A percentile compares a stretch with the other conserved stretches of the same genome.
Conservation (phyloP, 2,888 invertebrate species). For the Cinara cedri region DNA sequence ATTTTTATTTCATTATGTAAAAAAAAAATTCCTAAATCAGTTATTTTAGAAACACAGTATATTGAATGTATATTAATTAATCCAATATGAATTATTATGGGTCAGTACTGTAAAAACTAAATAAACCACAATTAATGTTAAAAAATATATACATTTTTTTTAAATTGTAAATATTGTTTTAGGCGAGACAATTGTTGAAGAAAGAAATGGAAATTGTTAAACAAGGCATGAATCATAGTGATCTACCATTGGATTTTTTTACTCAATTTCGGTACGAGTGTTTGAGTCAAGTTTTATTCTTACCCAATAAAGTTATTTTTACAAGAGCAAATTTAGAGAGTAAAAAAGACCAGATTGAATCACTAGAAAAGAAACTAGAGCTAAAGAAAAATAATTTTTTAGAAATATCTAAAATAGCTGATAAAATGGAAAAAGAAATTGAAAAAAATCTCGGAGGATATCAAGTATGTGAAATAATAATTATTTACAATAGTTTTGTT, state of each 20-base stretch:
- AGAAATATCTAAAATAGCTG: slow-evolving; percentile 92
- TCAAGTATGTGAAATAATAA: slow-evolving; percentile 67
- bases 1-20: too few relatives aligned
- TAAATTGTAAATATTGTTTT: slow-evolving; percentile 57
- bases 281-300: slow-evolving; percentile 85
- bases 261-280: slow-evolving; percentile 98
- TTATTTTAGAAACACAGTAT: too few relatives aligned
- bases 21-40: too few relatives aligned
- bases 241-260: slow-evolving; percentile 87
- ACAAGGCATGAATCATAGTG: slow-evolving; percentile 94
- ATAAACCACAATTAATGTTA: too few relatives aligned
- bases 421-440: slow-evolving; percentile 96
- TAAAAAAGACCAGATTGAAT: slow-evolving; percentile 94
- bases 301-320: slow-evolving; percentile 90
- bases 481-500: too few relatives aligned
- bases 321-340: slow-evolving; percentile 93
- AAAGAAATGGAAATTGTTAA: slow-evolving; percentile 90
- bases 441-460: slow-evolving; percentile 94
- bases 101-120: too few relatives aligned
- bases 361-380: slow-evolving; percentile 88
- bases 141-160: too few relatives aligned
- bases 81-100: too few relatives aligned
- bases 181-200: slow-evolving; percentile 72
- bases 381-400: slow-evolving; percentile 96
- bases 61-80: too few relatives aligned